Base-by-base conservation (phyloP, 2,888 invertebrate species). In the Ceraclea dissimilis region DNA sequence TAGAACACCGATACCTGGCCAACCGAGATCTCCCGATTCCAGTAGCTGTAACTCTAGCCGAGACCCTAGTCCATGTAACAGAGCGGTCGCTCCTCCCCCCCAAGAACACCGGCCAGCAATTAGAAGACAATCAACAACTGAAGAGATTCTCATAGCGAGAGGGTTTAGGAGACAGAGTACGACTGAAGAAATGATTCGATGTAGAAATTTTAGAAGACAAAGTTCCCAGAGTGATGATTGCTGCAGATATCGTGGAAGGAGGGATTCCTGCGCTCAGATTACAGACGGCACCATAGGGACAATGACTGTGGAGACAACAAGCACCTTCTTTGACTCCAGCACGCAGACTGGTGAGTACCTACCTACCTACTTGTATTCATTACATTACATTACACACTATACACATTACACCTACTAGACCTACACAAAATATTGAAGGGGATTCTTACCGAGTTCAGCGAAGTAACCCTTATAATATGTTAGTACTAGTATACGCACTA, bases 241-340 rank as follows among this genome's bases (percentile, higher is more conserved):
- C 11, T 82, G 80, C 64, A 77, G 84, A 64, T 84, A 78, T 60
- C 78, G 88, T 17, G 89, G 90, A 1, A 78, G 90, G 1, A 76
- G 90, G 11, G 93, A 93, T 69, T 93, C 93, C 1, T 86, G 88
- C 47, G 91, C 92, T 0, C 93, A 93, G 74, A 93, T 93, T 66
- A 85, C 90, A 54, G 93, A 93, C 67, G 93, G 93, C 16, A 93
- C 93, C 21, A 85, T 93, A 63, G 91, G 89, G 26, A 89, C 92
- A 34, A 93, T 93, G 93, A 92, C 92, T 0, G 91, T 93, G 21
- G 93, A 93, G 71, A 93, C 93, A 2, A 90, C 92, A 2, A 91
- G 91, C 72, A 92, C 92, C 1, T 91, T 92, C 72, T 93, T 92
- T 69, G 93, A 93, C 74, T 91, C 90, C 63, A 91, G 92, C 71